Evolutionary conservation across 2,113 vertebrate genomes (phyloP).

Genomic region (Tragelaphus buxtoni): DNA sequence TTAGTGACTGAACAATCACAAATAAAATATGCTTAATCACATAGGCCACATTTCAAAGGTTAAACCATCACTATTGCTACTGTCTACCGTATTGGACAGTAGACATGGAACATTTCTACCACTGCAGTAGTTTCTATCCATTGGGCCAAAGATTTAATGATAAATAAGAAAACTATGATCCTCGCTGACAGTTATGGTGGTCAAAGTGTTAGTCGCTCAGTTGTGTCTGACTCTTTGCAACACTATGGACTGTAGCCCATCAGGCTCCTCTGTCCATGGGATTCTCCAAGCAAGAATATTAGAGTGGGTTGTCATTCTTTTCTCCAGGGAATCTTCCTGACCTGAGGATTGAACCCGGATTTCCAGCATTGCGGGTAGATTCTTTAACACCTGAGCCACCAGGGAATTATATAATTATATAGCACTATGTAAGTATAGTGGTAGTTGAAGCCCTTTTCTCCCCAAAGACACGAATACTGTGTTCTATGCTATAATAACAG

Average conservation of each 20-base stretch:
- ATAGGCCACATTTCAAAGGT: not conserved
- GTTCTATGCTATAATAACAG: not conserved
- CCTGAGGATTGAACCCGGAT: accelerated
- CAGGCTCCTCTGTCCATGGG: not conserved
- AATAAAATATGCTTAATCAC: not conserved
- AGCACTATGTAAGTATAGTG: not conserved
- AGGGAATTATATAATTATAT: not conserved
- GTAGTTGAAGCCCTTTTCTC: not conserved
- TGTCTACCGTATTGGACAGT: not conserved
- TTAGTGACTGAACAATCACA: not conserved
- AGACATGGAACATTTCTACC: not conserved
- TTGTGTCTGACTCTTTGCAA: not conserved
- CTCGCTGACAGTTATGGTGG: too few species aligned
- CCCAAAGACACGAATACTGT: not conserved
- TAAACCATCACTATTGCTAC: too few species aligned
- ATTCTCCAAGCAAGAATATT: not conserved
- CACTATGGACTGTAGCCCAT: not conserved
- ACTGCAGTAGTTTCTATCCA: not conserved
- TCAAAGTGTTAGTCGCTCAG: not conserved
- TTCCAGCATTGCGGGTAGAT: not conserved
- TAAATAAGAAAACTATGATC: not conserved
- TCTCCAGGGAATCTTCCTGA: not conserved
- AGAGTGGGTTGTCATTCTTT: not conserved
- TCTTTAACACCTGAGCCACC: not conserved
- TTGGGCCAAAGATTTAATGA: not conserved